phyloP scores from a whole-genome alignment of 2,113 vertebrate genomes.

The Prochilodus magdalenae region DNA sequence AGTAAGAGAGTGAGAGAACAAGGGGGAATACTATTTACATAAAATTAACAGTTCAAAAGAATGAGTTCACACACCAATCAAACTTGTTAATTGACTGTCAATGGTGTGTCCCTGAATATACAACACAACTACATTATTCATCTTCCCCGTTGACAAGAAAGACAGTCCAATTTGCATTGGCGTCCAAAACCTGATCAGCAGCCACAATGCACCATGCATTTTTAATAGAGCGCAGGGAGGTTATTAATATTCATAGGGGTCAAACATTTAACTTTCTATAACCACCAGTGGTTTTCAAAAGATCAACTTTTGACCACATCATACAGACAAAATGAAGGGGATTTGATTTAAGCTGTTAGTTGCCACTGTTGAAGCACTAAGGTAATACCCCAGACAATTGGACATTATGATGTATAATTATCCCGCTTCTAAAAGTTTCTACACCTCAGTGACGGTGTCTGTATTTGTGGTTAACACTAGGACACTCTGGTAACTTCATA shows the following conservation, averaged over 20 bases:
- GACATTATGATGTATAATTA: not conserved
- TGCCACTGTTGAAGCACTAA: not conserved
- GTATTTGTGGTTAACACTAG: slow-evolving; percentile 3
- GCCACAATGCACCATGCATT: slow-evolving; percentile 97
- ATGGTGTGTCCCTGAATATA: slow-evolving; percentile 97
- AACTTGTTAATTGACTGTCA: slow-evolving; percentile 99
- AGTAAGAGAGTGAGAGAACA: slow-evolving; percentile 80
- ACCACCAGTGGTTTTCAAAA: slow-evolving; percentile 73
- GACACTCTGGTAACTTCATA: not conserved
- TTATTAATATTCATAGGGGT: slow-evolving; percentile 96
- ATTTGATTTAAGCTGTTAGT: slow-evolving; percentile 14
- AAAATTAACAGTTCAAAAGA: slow-evolving; percentile 99
- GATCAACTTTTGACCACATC: slow-evolving; percentile 35
- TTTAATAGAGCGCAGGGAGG: slow-evolving; percentile 91
- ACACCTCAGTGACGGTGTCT: slow-evolving; percentile 1
- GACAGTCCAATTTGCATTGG: slow-evolving; percentile 99
- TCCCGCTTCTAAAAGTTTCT: slow-evolving; percentile 3
- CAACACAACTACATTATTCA: slow-evolving; percentile 98
- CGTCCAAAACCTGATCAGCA: slow-evolving; percentile 99
- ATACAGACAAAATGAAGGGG: not conserved
- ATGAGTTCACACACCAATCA: slow-evolving; percentile 99
- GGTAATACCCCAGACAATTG: not conserved
- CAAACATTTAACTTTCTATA: slow-evolving; percentile 86
- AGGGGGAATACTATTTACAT: slow-evolving; percentile 96
- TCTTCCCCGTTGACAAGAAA: slow-evolving; percentile 93